Percentiles rank a stretch among this genome's conserved stretches.
phyloP scores from a whole-genome alignment of 2,113 vertebrate species.

The Cephalopterus ornatus region DNA sequence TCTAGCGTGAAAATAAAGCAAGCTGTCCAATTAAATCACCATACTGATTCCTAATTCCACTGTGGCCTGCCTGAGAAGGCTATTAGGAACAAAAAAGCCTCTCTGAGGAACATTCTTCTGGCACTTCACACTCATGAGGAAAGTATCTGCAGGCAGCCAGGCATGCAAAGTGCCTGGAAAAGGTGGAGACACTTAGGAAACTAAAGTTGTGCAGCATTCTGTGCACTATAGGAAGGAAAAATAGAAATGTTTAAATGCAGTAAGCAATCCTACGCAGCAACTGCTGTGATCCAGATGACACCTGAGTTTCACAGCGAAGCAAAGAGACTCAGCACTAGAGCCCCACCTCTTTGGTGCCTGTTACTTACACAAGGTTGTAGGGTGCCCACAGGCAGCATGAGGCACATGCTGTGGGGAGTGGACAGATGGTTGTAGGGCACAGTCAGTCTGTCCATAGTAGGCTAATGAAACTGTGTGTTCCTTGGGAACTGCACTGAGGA shows the following conservation, averaged over 20 bases:
- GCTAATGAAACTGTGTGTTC: neutral
- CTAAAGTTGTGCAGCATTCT: neutral
- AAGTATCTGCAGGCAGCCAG: neutral
- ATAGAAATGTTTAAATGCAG: neutral
- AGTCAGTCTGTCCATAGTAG: neutral
- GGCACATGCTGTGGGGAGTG: neutral
- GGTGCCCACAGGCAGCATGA: neutral
- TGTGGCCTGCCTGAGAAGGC: neutral
- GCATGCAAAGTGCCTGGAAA: neutral
- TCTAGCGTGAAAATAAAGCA: neutral
- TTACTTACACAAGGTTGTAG: neutral
- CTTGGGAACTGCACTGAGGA: neutral
- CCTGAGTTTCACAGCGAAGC: neutral
- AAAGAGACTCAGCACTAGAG: neutral
- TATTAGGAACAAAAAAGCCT: neutral
- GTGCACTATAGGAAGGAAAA: neutral
- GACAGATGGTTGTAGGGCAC: neutral
- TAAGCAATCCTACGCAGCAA: constrained; percentile 1
- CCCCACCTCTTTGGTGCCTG: neutral
- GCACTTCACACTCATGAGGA: neutral
- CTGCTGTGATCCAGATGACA: neutral
- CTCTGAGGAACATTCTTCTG: neutral
- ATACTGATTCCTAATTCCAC: neutral
- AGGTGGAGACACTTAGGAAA: neutral
- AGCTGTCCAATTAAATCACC: constrained; percentile 8